Conservation (phyloP, 2,888 invertebrate genomes). For the Apocheima hispidaria region DNA sequence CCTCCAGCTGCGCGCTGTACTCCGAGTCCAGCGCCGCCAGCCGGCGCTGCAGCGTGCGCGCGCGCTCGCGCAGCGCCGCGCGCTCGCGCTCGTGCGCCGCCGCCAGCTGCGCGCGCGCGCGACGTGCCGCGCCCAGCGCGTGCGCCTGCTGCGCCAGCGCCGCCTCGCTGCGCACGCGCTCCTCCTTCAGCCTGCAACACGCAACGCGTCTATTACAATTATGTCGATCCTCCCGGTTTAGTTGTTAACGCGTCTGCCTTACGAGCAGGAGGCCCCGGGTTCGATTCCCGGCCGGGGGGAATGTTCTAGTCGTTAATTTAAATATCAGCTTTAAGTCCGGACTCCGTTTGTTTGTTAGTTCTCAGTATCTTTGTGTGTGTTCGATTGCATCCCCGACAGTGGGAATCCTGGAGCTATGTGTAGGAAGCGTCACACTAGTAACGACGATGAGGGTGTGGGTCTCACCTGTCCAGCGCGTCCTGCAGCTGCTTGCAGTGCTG, state of each 20-base stretch:
- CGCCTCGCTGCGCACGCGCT: conserved; percentile 73
- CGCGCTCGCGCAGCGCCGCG: conserved; percentile 88
- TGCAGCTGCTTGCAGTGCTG: conserved; percentile 84
- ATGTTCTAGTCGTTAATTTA: too few relatives aligned
- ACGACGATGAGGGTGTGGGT: too few relatives aligned
- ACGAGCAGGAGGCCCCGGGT: too few relatives aligned
- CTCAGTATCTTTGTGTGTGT: too few relatives aligned
- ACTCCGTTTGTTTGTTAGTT: too few relatives aligned
- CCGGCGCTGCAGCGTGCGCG: conserved; percentile 89
- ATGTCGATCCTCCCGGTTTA: not conserved
- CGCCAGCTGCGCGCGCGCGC: conserved; percentile 76
- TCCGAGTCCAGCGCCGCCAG: conserved; percentile 92
- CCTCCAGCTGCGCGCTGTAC: conserved; percentile 93
- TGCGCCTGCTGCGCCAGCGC: conserved; percentile 76
- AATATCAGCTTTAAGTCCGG: too few relatives aligned
- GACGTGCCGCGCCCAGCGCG: conserved; percentile 77
- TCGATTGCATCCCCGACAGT: too few relatives aligned
- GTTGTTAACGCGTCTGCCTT: too few relatives aligned
- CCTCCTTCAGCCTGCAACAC: conserved; percentile 67
- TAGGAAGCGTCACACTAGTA: too few relatives aligned
- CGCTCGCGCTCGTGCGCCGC: conserved; percentile 86
- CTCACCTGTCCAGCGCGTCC: conserved; percentile 82
- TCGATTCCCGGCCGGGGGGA: too few relatives aligned
- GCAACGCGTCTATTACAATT: not conserved
- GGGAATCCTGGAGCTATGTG: too few relatives aligned